Evolutionary conservation across 2,797 vertebrate genomes (phyloP), one percentile per base, ranked within the genome.

Genomic region (Austrolebias charrua): DNA sequence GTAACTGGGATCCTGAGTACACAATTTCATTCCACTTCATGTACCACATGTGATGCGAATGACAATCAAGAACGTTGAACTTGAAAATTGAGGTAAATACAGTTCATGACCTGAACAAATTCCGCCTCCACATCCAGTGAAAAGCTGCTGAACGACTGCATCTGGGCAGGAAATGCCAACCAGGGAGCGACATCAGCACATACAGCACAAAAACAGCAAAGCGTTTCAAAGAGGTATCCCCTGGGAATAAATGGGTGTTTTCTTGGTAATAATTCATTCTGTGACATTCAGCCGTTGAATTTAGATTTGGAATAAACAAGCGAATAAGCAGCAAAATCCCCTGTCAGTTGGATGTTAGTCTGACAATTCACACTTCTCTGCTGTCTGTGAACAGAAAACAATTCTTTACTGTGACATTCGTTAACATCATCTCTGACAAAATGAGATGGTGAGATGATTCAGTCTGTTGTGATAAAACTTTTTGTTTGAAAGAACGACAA

Each of bases 221-320:
- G 16, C 15, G 53, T 70, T 59, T 73, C 49, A 47, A 40, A 40
- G n/a, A 59, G 18, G 33, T 20, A 20, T 66, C 53, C 69, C 61
- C 8, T n/a, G 40, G 56, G 60, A 59, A 56, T 35, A 56, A 66
- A 76, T 66, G 42, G 18, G 31, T 54, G 28, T 11, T 63, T 49
- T 71, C 55, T 45, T 53, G 42, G 71, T 47, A 58, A 84, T 73
- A 75, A 63, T 60, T 75, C 54, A 65, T 50, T 20, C 53, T 1
- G 38, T 73, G 73, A 69, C 64, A 77, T 69, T 65, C 44, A 57
- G 16, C 57, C 11, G 42, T 45, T 51, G 40, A 31, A 60, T 68
- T 65, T 65, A 60, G 33, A 67, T 75, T 44, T 70, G 62, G 51
- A 59, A 8, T 64, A 74, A 84, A 85, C 62, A 80, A 49, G 55